Evolutionary conservation across 2,888 invertebrate genomes (phyloP).

Genomic region (Empis stercorea): DNA sequence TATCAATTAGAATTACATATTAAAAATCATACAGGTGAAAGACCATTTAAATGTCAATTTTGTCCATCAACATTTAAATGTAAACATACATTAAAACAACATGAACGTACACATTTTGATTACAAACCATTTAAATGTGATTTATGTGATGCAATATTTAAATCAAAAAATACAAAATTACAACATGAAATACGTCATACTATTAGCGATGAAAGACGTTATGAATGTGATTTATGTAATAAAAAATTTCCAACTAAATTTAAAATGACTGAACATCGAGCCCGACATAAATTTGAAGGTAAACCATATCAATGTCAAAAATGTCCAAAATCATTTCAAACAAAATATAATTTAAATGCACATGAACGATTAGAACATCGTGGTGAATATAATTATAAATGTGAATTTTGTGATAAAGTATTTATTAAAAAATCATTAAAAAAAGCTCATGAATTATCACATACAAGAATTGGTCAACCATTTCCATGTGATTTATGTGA

Average conservation of each 20-base stretch:
- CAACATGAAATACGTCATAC: not conserved
- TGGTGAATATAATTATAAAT: conserved; percentile 1
- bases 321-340: not conserved
- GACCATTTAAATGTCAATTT: not conserved
- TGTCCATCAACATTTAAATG: not conserved
- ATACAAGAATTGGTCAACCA: not conserved
- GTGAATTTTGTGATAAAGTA: conserved; percentile 1
- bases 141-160: not conserved
- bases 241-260: not conserved
- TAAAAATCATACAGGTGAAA: not conserved
- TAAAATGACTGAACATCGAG: not conserved
- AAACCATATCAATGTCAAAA: not conserved
- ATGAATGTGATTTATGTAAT: not conserved
- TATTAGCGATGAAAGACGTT: not conserved
- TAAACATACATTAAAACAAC: not conserved
- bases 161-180: not conserved
- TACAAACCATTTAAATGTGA: not conserved
- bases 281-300: not conserved
- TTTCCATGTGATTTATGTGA: not conserved
- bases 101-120: not conserved
- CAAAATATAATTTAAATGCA: not conserved
- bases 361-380: not conserved
- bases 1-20: not conserved
- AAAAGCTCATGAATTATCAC: not conserved
- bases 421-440: not conserved